phyloP scores from a whole-genome alignment of 1,140 invertebrate genomes.

The Drosophila nannoptera region DNA sequence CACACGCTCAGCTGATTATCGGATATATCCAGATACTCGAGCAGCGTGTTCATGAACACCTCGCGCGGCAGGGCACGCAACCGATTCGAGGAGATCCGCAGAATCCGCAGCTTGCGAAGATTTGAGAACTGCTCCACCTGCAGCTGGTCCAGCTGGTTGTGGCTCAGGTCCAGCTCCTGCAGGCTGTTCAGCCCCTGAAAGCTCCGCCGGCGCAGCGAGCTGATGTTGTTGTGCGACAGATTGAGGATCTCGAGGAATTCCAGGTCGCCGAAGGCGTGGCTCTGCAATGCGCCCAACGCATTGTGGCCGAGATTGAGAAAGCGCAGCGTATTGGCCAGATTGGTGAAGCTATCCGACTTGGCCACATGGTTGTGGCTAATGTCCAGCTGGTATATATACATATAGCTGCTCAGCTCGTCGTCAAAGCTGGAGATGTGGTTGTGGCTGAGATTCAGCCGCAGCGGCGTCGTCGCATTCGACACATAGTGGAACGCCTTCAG shows the following conservation, averaged over 20 bases:
- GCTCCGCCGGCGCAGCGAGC: constrained; percentile 85
- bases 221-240: constrained; percentile 87
- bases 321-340: constrained; percentile 82
- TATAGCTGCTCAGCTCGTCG: constrained; percentile 80
- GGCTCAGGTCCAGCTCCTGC: constrained; percentile 88
- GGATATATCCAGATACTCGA: constrained; percentile 90
- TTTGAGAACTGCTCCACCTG: constrained; percentile 91
- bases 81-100: constrained; percentile 88
- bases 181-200: constrained; percentile 86
- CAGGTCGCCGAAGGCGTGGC: constrained; percentile 85
- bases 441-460: constrained; percentile 85
- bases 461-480: constrained; percentile 81
- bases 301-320: constrained; percentile 88
- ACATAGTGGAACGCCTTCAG: constrained; percentile 85
- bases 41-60: constrained; percentile 87
- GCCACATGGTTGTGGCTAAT: constrained; percentile 85
- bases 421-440: constrained; percentile 84
- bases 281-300: constrained; percentile 84
- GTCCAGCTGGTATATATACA: constrained; percentile 85
- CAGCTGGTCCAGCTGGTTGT: constrained; percentile 87
- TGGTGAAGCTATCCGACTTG: constrained; percentile 83
- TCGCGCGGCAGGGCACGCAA: constrained; percentile 88
- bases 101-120: constrained; percentile 85
- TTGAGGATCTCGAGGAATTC: constrained; percentile 86
- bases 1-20: constrained; percentile 88